Base-by-base conservation (phyloP, 2,888 invertebrate species). In the Cephus rjabovi region DNA sequence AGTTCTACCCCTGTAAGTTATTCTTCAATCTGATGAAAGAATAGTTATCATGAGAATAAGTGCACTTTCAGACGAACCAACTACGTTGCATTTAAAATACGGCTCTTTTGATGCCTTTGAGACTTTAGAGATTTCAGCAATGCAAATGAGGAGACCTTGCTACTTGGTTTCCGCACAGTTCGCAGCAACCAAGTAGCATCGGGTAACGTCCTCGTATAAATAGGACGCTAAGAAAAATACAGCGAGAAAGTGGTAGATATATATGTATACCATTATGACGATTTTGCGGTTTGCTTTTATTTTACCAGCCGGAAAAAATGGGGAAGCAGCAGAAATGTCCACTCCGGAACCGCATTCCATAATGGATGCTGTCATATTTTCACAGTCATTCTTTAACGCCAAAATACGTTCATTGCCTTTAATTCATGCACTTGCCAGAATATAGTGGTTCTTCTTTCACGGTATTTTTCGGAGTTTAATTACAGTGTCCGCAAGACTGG, bases 21-120 rank as follows among this genome's bases (percentile, higher is more conserved):
- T 56, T 56, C 23, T 56, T 56, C 56, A 23, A 9, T 56, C 56
- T 56, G 9, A 23, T 15, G 23, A 23, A 56, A 56, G 56, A 56
- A 56, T 56, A 56, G 9, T 23, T 56, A 56, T 56, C 56, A 56
- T 23, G 56, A 56, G 23, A 56, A 6, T 9, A 23, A 56, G 23
- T 56, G 56, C 23, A 56, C 56, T 56, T 56, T 56, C 23, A 0
- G 56, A 56, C 23, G 56, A 56, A 56, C 9, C 56, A 56, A 23
- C 56, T 23, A 56, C 56, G 9, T 56, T 23, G 56, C 23, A 23
- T 56, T 56, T 56, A 56, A 23, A 56, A 56, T 56, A 56, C 56
- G 23, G 56, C 74, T 35, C 81, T 81, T 82, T 81, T 80, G 81
- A 83, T 83, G 85, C 81, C 81, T 84, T 85, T 71, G 71, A 71